phyloP scores from a whole-genome alignment of 2,797 vertebrate species.

The Galagoides demidoff region DNA sequence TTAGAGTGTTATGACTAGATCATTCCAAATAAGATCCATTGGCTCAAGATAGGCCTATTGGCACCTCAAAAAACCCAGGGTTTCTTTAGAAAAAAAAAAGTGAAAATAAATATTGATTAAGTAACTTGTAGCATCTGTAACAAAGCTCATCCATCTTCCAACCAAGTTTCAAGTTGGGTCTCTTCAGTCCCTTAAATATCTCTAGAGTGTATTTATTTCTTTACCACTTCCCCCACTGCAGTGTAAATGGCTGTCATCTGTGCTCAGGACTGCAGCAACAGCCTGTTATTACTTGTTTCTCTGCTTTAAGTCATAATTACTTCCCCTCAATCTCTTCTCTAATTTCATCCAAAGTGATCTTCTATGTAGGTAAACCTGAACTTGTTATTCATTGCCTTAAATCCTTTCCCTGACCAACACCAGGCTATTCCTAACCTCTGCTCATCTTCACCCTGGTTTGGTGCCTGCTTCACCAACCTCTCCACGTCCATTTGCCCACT shows the following conservation, averaged over 20 bases:
- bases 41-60: neutral
- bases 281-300: neutral
- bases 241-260: neutral
- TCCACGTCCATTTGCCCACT: neutral
- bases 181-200: neutral
- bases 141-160: neutral
- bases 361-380: neutral
- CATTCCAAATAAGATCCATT: neutral
- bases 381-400: neutral
- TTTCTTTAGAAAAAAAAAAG: neutral
- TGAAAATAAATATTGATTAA: neutral
- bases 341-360: neutral
- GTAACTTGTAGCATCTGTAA: neutral
- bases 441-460: neutral
- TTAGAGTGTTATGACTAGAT: neutral
- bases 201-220: neutral
- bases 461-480: neutral
- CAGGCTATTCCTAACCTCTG: neutral
- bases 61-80: neutral
- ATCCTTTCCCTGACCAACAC: neutral
- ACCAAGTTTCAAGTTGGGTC: neutral
- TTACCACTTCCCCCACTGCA: neutral
- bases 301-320: neutral
- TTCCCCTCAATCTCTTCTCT: neutral
- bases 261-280: neutral